Evolutionary conservation across 2,888 invertebrate genomes (phyloP).

Genomic region (Ennomos fuscantarius): DNA sequence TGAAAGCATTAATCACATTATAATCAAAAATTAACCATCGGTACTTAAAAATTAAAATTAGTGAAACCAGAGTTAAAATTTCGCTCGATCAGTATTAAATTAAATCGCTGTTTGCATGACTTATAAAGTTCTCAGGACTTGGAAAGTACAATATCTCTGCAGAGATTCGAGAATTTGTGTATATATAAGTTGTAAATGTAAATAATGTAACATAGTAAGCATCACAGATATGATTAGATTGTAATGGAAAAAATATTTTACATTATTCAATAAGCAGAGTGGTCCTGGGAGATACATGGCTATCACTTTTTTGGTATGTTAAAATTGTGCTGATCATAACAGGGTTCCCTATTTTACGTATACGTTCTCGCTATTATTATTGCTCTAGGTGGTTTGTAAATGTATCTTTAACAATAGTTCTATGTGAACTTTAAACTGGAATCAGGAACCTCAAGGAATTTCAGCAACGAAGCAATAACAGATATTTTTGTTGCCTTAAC

Average conservation of each 20-base stretch:
- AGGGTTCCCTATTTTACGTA: constrained; percentile 23
- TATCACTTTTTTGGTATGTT: constrained; percentile 10
- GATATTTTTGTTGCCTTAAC: constrained; percentile 17
- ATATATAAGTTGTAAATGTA: constrained; percentile 61
- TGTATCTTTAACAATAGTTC: constrained; percentile 11
- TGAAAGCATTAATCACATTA: constrained; percentile 8
- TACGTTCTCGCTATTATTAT: constrained; percentile 15
- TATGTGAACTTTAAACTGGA: constrained; percentile 19
- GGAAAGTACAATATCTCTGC: constrained; percentile 52
- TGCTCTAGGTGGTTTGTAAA: constrained; percentile 5
- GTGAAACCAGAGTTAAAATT: constrained; percentile 11
- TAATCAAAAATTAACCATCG: constrained; percentile 11
- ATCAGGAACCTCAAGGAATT: constrained; percentile 19
- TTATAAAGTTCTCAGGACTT: constrained; percentile 19
- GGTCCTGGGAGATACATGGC: constrained; percentile 3
- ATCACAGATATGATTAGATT: constrained; percentile 53
- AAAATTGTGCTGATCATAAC: constrained; percentile 20
- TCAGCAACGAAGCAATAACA: constrained; percentile 29
- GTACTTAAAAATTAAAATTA: constrained; percentile 27
- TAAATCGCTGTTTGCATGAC: constrained; percentile 42
- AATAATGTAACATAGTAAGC: constrained; percentile 53
- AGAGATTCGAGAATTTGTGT: constrained; percentile 55
- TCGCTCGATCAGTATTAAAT: constrained; percentile 61
- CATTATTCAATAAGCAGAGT: constrained; percentile 7
- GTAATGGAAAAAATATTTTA: constrained; percentile 8